Evolutionary conservation across 1,140 invertebrate species (phyloP), one percentile per base, ranked within the genome.

Genomic region (Drosophila azteca): DNA sequence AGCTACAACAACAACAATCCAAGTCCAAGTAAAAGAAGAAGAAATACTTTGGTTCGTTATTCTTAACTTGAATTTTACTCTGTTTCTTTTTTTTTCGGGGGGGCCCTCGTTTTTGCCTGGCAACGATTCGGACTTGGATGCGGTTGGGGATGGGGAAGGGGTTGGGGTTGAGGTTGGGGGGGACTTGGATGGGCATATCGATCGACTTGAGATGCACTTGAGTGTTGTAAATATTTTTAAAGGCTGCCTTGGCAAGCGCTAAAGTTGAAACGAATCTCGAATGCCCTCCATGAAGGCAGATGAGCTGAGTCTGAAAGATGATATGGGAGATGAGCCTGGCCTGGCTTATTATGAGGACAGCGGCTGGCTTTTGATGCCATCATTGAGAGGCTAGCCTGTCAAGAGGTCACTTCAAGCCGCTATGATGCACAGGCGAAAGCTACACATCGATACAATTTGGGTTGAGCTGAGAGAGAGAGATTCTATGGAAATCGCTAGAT

Each of bases 221-320:
- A 88, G 83, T 79, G 83, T 63, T 88, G 83, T 88, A 87, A 87
- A 87, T 87, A 88, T 87, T 87, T 88, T 88, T 88, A 69, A 83
- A 87, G 70, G 70, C 80, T 82, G 79, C 80, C 59, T 67, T 64
- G 79, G 50, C 62, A 64, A 63, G 48, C 66, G 67, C 61, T 53
- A 65, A 66, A 82, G 69, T 82, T 87, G 66, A 88, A 54, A 74
- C 82, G 82, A 85, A 85, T 88, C 64, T 65, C 55, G 43, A 76
- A 88, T 85, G 82, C 82, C 52, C 82, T 85, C 60, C 63, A 50
- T 41, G 52, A 65, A 60, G 58, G 65, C 75, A 69, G 58, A 60
- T 60, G 52, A 63, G 69, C 68, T 51, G 22, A 50, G 49, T 41
- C 44, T 54, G 11, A 54, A 46, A 4, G 11, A 1, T 39, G 35